Conservation (phyloP, 35 echinoderm and acorn worm species). For the Heliocidaris tuberculata region DNA sequence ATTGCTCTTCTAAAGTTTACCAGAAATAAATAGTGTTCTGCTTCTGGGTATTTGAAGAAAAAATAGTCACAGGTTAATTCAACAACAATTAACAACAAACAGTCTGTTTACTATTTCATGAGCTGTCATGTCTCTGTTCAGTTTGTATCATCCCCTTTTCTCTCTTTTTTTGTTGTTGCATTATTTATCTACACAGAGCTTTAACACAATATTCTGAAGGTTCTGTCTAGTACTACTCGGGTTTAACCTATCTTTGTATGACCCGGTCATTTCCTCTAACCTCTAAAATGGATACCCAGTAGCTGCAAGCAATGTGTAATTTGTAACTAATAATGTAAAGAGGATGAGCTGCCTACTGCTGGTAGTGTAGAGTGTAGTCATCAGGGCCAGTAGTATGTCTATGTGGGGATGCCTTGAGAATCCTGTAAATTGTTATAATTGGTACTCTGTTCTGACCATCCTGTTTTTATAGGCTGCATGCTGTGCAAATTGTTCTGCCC, state of each 20-base stretch:
- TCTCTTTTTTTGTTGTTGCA: no score
- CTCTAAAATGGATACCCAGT: background rate
- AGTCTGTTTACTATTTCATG: no score
- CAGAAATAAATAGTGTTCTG: no score
- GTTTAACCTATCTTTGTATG: background rate
- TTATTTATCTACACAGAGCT: no score
- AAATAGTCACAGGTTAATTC: no score
- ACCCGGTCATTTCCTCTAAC: background rate
- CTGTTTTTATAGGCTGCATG: conserved; percentile 36
- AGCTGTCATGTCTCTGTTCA: no score
- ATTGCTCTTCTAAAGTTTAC: no score
- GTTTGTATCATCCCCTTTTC: no score
- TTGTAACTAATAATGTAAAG: background rate
- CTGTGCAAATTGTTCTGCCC: background rate
- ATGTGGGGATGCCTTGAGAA: background rate
- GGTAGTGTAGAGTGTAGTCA: background rate
- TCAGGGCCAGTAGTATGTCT: background rate
- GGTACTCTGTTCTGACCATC: conserved; percentile 20
- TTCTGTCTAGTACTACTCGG: background rate
- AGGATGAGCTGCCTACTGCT: background rate
- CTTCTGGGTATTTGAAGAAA: no score
- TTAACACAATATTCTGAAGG: background rate
- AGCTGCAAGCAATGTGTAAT: background rate
- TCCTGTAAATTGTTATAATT: conserved; percentile 33
- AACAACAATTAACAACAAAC: no score